Conservation (phyloP, 2,888 invertebrate genomes). For the Malachius bipustulatus region DNA sequence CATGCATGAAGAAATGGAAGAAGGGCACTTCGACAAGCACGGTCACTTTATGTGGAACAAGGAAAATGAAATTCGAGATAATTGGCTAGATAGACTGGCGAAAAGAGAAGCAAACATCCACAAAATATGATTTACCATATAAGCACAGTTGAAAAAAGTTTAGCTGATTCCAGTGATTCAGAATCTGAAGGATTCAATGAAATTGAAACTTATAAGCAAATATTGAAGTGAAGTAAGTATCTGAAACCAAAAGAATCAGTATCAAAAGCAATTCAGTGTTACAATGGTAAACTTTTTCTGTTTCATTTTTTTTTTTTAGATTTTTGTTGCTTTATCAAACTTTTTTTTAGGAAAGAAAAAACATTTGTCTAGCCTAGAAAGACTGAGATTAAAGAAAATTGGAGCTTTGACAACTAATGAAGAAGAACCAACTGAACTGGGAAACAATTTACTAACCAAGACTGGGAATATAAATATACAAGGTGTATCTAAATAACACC, state of each 20-base stretch:
- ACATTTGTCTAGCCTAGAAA: slow-evolving; percentile 67
- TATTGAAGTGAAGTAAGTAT: slow-evolving; percentile 50
- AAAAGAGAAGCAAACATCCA: not conserved
- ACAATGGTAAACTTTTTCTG: slow-evolving; percentile 46
- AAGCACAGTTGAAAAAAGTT: slow-evolving; percentile 38
- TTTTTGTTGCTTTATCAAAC: slow-evolving; percentile 20
- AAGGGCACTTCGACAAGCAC: slow-evolving; percentile 92
- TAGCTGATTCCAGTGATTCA: slow-evolving; percentile 48
- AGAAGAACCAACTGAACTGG: slow-evolving; percentile 72
- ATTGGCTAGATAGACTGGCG: slow-evolving; percentile 96
- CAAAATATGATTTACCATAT: slow-evolving; percentile 16
- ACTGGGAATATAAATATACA: slow-evolving; percentile 93
- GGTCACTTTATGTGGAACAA: slow-evolving; percentile 96
- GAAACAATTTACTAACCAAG: slow-evolving; percentile 72
- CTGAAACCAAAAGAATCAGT: slow-evolving; percentile 77
- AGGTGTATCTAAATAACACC: too few species aligned
- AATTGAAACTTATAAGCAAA: slow-evolving; percentile 57
- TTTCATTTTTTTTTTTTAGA: too few species aligned
- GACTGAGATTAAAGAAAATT: slow-evolving; percentile 74
- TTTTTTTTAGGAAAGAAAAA: slow-evolving; percentile 47
- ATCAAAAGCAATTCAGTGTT: slow-evolving; percentile 65
- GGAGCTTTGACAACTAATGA: slow-evolving; percentile 54
- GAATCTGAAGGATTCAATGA: slow-evolving; percentile 56
- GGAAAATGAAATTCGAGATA: slow-evolving; percentile 75
- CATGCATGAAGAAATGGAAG: slow-evolving; percentile 96